A percentile compares a stretch with the other conserved stretches of the same genome.
Conservation (phyloP, 2,888 invertebrate species). For the Thumatha senex region DNA sequence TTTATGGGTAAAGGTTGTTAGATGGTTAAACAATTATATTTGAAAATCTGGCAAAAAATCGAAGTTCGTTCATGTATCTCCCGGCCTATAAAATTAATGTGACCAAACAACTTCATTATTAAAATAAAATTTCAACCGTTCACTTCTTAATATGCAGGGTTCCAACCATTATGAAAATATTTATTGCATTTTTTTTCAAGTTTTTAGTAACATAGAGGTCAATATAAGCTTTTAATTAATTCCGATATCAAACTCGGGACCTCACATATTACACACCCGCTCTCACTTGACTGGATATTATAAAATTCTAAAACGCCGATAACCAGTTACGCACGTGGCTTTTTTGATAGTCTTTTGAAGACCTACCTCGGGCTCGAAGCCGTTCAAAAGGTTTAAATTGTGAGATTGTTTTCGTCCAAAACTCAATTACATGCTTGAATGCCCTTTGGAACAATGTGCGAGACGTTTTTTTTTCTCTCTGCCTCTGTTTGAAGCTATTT, state of each 20-base stretch:
- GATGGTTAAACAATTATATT: too few relatives aligned
- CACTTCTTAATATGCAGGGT: too few relatives aligned
- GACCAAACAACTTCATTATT: too few relatives aligned
- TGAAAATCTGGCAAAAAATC: too few relatives aligned
- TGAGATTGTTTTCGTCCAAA: slow-evolving; percentile 27
- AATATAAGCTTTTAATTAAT: too few relatives aligned
- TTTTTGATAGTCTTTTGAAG: background rate
- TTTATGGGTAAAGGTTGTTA: too few relatives aligned
- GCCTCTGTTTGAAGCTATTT: slow-evolving; percentile 16
- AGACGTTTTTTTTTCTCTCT: slow-evolving; percentile 20
- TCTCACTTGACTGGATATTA: background rate
- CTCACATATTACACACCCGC: background rate
- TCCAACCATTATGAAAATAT: too few relatives aligned
- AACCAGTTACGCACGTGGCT: background rate
- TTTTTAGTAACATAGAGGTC: too few relatives aligned
- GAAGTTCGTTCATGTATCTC: too few relatives aligned
- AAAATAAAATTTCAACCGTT: too few relatives aligned
- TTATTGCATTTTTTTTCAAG: too few relatives aligned
- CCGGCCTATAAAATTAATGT: too few relatives aligned
- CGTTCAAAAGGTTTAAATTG: slow-evolving; percentile 26
- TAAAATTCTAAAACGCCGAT: background rate
- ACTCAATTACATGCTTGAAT: slow-evolving; percentile 36
- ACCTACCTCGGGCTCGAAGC: background rate
- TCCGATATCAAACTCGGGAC: background rate
- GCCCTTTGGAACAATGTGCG: slow-evolving; percentile 28